Percentiles rank a stretch among this genome's conserved stretches.
phyloP scores from a whole-genome alignment of 2,888 invertebrate species.

The Endotricha flammealis region DNA sequence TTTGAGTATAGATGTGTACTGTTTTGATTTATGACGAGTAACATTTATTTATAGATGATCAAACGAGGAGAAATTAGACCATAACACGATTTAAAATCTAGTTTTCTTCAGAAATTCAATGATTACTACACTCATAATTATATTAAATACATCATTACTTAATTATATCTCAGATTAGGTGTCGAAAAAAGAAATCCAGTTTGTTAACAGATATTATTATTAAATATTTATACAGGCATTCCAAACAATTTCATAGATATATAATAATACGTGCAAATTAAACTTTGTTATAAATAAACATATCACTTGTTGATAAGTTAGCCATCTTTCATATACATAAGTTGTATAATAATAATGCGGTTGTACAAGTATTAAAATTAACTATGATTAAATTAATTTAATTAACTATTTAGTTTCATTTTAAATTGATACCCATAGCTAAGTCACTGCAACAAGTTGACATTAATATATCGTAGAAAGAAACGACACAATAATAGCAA shows the following conservation, averaged over 20 bases:
- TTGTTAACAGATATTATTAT: conserved; percentile 33
- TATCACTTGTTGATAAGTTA: too few relatives aligned
- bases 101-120: too few relatives aligned
- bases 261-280: not conserved
- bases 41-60: conserved; percentile 7
- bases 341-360: too few relatives aligned
- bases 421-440: conserved; percentile 42
- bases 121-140: too few relatives aligned
- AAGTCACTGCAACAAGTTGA: conserved; percentile 68
- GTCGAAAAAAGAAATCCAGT: too few relatives aligned
- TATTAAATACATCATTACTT: too few relatives aligned
- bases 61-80: not conserved
- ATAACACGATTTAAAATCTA: conserved; percentile 3
- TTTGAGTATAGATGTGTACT: conserved; percentile 10
- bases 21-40: not conserved
- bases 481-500: conserved; percentile 46
- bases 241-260: not conserved
- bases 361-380: too few relatives aligned
- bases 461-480: conserved; percentile 37
- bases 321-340: too few relatives aligned
- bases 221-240: not conserved
- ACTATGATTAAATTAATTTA: not conserved
- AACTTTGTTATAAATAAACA: not conserved
- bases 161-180: too few relatives aligned
- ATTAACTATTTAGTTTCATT: not conserved